These are phyloP conservation scores for Danaus plexippus DNA, from an alignment of 1,140 invertebrate genomes.

Conservation along the genomic window DNA sequence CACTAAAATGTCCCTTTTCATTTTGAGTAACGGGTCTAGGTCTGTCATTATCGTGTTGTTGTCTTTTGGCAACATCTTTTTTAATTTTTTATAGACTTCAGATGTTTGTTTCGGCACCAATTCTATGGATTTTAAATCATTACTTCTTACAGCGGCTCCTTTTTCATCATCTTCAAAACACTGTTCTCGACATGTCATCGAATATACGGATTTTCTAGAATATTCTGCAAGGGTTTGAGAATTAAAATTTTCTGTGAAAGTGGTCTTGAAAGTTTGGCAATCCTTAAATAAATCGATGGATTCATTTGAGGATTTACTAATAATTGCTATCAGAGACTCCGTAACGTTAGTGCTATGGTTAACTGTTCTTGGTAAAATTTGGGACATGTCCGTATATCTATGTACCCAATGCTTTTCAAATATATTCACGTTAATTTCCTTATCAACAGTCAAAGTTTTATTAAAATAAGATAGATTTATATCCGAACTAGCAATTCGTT, in stretches of 20 bases:
- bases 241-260: no score
- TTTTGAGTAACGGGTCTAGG: conserved; percentile 38
- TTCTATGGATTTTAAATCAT: no score
- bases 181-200: not conserved
- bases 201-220: conserved; percentile 33
- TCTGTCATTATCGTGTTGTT: conserved; percentile 3
- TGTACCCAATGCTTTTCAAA: conserved; percentile 24
- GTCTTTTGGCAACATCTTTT: not conserved
- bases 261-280: no score
- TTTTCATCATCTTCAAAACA: no score
- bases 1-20: conserved; percentile 57
- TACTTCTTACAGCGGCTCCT: no score
- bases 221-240: conserved; percentile 6
- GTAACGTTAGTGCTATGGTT: conserved; percentile 29
- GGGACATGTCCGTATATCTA: conserved; percentile 39
- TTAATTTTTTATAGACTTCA: not conserved
- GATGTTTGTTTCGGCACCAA: no score
- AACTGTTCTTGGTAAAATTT: conserved; percentile 22
- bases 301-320: conserved; percentile 10
- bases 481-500: conserved; percentile 8
- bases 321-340: conserved; percentile 26
- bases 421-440: conserved; percentile 37
- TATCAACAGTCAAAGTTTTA: conserved; percentile 27
- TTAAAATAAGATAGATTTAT: conserved; percentile 5
- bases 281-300: no score